phyloP scores from a whole-genome alignment of 2,113 vertebrate genomes.

The Electrona antarctica region DNA sequence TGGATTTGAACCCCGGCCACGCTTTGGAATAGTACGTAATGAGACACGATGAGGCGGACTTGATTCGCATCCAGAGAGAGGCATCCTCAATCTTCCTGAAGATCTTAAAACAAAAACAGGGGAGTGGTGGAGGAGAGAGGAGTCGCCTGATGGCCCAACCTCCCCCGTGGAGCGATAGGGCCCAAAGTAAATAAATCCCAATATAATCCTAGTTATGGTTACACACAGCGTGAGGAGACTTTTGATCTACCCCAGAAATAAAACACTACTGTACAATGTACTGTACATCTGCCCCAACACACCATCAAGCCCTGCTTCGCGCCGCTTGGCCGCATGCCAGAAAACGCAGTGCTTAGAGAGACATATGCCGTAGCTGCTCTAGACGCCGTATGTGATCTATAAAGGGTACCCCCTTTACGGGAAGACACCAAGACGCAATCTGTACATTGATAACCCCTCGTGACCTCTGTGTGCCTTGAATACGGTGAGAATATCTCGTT shows the following conservation, averaged over 20 bases:
- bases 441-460: slow-evolving; percentile 40
- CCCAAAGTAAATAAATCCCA: slow-evolving; percentile 72
- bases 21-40: no score
- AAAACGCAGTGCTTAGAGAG: slow-evolving; percentile 43
- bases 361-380: slow-evolving; percentile 15
- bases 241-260: slow-evolving; percentile 73
- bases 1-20: no score
- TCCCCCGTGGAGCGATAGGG: slow-evolving; percentile 50
- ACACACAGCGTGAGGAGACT: slow-evolving; percentile 65
- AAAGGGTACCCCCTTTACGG: slow-evolving; percentile 12
- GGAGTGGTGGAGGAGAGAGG: slow-evolving; percentile 46
- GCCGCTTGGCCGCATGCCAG: slow-evolving; percentile 51
- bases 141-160: slow-evolving; percentile 38
- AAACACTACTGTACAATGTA: slow-evolving; percentile 58
- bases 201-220: slow-evolving; percentile 66
- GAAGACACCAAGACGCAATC: slow-evolving; percentile 15
- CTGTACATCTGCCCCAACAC: slow-evolving; percentile 61
- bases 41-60: no score
- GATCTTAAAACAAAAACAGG: slow-evolving; percentile 53
- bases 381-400: slow-evolving; percentile 36
- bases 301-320: slow-evolving; percentile 55
- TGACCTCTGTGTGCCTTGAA: slow-evolving; percentile 52
- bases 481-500: slow-evolving; percentile 51
- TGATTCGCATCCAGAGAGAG: slow-evolving; percentile 33
- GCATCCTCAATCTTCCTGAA: slow-evolving; percentile 29